A percentile compares a stretch with the other conserved stretches of the same genome.
These are phyloP conservation scores for Panthera leo DNA, from an alignment of 2,113 vertebrate species.

Conservation along the genomic window DNA sequence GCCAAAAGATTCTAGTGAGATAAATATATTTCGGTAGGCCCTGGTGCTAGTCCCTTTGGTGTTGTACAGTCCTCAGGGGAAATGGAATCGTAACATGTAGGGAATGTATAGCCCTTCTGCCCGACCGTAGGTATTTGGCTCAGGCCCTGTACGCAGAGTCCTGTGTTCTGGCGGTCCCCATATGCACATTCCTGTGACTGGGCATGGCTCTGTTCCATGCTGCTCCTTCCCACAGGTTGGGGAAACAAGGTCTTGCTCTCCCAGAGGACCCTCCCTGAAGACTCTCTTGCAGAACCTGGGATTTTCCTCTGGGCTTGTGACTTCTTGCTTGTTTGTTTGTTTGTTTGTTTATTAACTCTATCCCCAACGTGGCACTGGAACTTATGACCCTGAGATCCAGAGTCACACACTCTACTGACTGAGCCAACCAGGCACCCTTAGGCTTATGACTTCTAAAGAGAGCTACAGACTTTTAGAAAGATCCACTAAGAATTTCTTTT, in stretches of 20 bases:
- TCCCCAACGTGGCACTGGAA: not conserved
- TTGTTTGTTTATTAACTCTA: not conserved
- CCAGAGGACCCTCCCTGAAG: not conserved
- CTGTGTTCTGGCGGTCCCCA: not conserved
- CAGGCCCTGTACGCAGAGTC: not conserved
- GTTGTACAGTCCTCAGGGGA: not conserved
- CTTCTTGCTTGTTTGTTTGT: not conserved
- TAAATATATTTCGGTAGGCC: not conserved
- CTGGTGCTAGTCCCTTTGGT: not conserved
- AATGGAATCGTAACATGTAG: not conserved
- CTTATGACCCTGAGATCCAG: not conserved
- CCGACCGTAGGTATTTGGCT: not conserved
- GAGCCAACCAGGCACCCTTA: not conserved
- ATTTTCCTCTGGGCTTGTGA: not conserved
- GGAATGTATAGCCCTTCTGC: not conserved
- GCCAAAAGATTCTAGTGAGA: not conserved
- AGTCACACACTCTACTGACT: not conserved
- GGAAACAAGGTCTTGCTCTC: not conserved
- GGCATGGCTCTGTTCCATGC: not conserved
- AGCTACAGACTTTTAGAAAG: not conserved
- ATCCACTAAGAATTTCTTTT: not conserved
- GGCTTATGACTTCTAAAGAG: not conserved
- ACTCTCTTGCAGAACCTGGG: not conserved
- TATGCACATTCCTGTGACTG: accelerated
- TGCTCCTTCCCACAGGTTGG: not conserved